Percentiles rank a stretch among this genome's conserved stretches.
Conservation (phyloP, 2,888 invertebrate species). For the Bugulina stolonifera region DNA sequence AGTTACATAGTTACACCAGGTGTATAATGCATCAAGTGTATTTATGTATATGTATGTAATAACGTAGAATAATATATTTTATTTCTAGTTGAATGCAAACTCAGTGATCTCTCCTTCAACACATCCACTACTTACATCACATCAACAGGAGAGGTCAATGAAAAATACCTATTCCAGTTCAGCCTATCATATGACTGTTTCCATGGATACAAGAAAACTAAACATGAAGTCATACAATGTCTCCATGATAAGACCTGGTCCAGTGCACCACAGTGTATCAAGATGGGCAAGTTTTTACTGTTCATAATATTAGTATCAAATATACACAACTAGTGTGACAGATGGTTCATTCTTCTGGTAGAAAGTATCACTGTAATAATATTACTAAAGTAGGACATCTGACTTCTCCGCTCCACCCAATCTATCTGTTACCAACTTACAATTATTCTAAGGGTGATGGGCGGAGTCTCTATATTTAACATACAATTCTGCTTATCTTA, state of each 20-base stretch:
- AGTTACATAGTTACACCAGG: no score
- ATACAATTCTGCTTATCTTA: background rate
- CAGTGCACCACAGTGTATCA: background rate
- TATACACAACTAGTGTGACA: background rate
- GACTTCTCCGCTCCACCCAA: no score
- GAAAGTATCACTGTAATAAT: no score
- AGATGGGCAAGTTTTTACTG: background rate
- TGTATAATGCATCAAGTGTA: no score
- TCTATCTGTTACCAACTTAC: no score
- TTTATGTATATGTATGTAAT: background rate
- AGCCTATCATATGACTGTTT: background rate
- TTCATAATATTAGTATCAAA: background rate
- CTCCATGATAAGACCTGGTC: background rate
- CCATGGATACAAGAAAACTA: background rate
- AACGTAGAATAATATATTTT: background rate
- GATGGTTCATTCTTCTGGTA: background rate
- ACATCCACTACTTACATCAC: background rate
- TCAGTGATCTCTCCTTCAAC: background rate
- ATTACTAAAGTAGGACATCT: no score
- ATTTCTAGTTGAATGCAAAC: background rate
- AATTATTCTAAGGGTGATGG: no score
- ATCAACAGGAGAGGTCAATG: background rate
- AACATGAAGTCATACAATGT: background rate
- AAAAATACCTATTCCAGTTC: background rate
- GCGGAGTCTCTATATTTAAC: no score